Conservation (phyloP, 2,888 invertebrate genomes). For the Lasioglossum oenotherae region DNA sequence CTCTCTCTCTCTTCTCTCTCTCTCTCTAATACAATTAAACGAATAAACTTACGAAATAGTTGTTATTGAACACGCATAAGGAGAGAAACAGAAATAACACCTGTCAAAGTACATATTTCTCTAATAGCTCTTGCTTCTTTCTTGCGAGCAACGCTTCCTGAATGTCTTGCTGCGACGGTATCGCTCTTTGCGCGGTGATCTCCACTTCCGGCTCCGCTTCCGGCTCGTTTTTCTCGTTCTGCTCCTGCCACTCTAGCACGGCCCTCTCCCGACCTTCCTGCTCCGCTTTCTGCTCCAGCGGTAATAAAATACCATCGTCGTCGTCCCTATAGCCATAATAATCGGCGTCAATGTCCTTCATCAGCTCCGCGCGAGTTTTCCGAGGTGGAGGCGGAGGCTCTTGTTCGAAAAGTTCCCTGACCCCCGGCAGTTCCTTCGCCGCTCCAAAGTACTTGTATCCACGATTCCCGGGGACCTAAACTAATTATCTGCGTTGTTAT, state of each 20-base stretch:
- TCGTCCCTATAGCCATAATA: constrained; percentile 99
- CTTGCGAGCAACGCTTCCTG: constrained; percentile 95
- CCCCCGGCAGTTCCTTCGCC: constrained; percentile 98
- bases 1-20: too few relatives aligned
- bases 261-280: constrained; percentile 87
- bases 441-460: constrained; percentile 99
- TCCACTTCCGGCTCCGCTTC: constrained; percentile 87
- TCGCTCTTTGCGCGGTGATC: constrained; percentile 93
- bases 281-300: constrained; percentile 93
- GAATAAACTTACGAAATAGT: constrained; percentile 79
- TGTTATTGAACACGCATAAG: constrained; percentile 68
- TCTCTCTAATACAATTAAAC: constrained; percentile 79
- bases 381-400: constrained; percentile 95
- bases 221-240: constrained; percentile 85
- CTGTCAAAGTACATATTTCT: constrained; percentile 88
- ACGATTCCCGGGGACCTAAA: constrained; percentile 95
- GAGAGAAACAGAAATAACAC: constrained; percentile 40
- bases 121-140: constrained; percentile 96
- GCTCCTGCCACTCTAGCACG: constrained; percentile 90
- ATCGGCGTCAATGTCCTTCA: constrained; percentile 99
- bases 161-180: constrained; percentile 97
- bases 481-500: not conserved
- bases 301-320: constrained; percentile 97
- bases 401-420: constrained; percentile 98
- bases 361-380: constrained; percentile 97